Conservation (phyloP, 2,113 vertebrate species). For the Emydocephalus ijimae region DNA sequence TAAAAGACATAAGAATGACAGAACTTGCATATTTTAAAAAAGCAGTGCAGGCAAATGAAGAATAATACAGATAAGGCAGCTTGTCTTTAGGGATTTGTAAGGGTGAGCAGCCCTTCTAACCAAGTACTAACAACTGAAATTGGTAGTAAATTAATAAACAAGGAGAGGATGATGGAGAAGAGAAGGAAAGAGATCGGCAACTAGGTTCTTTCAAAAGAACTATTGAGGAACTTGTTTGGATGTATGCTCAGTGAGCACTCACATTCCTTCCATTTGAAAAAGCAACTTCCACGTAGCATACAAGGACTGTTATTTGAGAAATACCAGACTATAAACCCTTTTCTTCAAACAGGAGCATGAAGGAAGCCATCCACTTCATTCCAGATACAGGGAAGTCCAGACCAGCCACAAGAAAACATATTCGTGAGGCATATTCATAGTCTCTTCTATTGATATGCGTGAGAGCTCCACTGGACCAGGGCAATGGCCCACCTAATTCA, state of each 20-base stretch:
- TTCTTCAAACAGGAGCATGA: neutral
- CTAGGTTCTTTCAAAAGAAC: neutral
- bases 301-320: neutral
- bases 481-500: neutral
- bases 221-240: neutral
- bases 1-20: neutral
- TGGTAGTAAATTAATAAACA: neutral
- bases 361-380: neutral
- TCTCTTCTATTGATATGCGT: neutral
- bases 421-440: neutral
- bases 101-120: neutral
- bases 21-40: neutral
- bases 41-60: neutral
- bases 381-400: neutral
- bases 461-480: neutral
- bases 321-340: neutral
- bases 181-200: neutral
- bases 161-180: neutral
- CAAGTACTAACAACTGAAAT: neutral
- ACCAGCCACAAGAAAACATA: neutral
- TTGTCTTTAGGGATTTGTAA: neutral
- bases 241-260: neutral
- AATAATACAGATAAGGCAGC: neutral
- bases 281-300: neutral
- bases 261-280: neutral